Conservation (phyloP, 2,888 invertebrate genomes). For the Mycalesis mineus region DNA sequence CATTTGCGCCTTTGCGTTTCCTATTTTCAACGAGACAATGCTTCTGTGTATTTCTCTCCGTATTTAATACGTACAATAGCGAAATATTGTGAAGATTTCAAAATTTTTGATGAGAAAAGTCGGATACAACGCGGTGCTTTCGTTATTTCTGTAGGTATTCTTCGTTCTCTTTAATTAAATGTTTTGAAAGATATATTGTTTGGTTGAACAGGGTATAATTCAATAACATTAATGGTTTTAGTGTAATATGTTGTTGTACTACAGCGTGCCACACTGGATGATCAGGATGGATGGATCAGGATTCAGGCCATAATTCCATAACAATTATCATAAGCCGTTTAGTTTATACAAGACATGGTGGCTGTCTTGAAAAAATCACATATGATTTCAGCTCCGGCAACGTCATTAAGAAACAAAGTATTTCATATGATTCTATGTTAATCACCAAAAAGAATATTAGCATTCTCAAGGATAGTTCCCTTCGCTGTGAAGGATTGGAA, state of each 20-base stretch:
- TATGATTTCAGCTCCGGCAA: no score
- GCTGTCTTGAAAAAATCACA: no score
- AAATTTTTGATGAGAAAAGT: slow-evolving; percentile 9
- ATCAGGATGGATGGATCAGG: no score
- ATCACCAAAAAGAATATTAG: no score
- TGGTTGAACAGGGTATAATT: background rate
- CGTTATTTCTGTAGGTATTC: background rate
- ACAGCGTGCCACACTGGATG: no score
- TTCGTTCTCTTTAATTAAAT: background rate
- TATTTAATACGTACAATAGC: slow-evolving; percentile 11
- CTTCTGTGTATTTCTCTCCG: slow-evolving; percentile 1
- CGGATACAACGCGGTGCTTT: background rate
- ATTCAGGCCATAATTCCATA: no score
- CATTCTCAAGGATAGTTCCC: no score
- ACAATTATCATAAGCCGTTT: no score
- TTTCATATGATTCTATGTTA: no score
- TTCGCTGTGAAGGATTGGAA: no score
- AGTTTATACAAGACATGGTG: no score
- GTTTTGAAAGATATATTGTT: background rate
- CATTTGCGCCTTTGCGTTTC: slow-evolving; percentile 22
- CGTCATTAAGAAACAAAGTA: no score
- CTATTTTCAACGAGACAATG: slow-evolving; percentile 23
- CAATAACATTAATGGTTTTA: background rate
- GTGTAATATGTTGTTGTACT: background rate
- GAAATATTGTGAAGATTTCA: slow-evolving; percentile 11